Conservation (phyloP, 2,888 invertebrate genomes). For the Zygothrica quintamaculata region DNA sequence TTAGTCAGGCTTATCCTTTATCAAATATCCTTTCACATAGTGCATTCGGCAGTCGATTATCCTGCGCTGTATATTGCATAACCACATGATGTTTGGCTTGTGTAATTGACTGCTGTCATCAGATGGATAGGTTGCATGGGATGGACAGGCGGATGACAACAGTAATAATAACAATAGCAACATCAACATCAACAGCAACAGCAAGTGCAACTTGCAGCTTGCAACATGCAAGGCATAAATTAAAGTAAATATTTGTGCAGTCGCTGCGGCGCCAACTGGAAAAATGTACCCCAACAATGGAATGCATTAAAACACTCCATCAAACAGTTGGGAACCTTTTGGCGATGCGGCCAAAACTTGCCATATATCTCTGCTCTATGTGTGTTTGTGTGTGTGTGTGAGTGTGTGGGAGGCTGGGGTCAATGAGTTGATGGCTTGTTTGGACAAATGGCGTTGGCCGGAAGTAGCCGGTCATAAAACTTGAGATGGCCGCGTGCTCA, state of each 20-base stretch:
- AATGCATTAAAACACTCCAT: slow-evolving; percentile 77
- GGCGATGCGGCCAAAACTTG: slow-evolving; percentile 54
- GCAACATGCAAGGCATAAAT: slow-evolving; percentile 77
- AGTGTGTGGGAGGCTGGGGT: slow-evolving; percentile 9
- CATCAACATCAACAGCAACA: not conserved
- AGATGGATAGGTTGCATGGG: slow-evolving; percentile 33
- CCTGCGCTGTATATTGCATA: not conserved
- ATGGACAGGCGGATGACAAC: slow-evolving; percentile 8
- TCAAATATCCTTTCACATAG: too few relatives aligned
- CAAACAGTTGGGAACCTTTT: slow-evolving; percentile 64
- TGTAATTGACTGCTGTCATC: slow-evolving; percentile 78
- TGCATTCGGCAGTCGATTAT: slow-evolving; percentile 14
- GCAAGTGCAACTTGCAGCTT: slow-evolving; percentile 45
- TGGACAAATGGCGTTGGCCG: slow-evolving; percentile 69
- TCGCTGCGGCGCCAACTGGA: slow-evolving; percentile 61
- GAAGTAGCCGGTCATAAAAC: slow-evolving; percentile 81
- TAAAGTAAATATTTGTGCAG: slow-evolving; percentile 77
- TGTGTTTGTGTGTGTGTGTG: too few relatives aligned
- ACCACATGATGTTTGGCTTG: slow-evolving; percentile 63
- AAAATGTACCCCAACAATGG: slow-evolving; percentile 69
- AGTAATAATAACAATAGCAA: slow-evolving; percentile 22
- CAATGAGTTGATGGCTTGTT: not conserved
- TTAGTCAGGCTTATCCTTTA: not conserved
- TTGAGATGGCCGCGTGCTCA: slow-evolving; percentile 71
- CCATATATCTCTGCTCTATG: slow-evolving; percentile 15